These are phyloP conservation scores for Neoitamus cyanurus DNA, from an alignment of 2,888 invertebrate species.

Conservation along the genomic window DNA sequence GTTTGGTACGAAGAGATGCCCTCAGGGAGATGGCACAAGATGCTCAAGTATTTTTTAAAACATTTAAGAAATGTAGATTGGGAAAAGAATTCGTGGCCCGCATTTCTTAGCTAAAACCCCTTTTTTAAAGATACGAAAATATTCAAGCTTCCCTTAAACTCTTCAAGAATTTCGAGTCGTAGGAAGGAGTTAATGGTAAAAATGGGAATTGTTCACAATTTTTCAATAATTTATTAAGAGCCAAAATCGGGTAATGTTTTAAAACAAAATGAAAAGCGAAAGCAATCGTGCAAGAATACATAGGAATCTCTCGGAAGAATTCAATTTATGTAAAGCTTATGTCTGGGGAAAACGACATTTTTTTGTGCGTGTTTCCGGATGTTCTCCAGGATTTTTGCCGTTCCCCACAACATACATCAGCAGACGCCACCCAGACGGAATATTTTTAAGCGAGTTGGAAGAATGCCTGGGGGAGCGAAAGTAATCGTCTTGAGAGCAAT, in stretches of 20 bases:
- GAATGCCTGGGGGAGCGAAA: not conserved
- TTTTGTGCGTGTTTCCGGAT: not conserved
- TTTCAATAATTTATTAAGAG: not conserved
- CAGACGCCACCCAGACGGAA: not conserved
- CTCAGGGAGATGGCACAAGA: not conserved
- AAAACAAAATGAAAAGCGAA: not conserved
- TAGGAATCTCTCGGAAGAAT: not conserved
- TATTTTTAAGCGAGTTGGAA: not conserved
- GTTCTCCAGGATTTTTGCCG: not conserved
- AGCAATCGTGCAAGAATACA: not conserved
- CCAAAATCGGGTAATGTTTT: not conserved
- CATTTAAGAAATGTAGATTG: not conserved
- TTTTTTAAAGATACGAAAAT: not conserved
- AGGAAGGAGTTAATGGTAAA: not conserved
- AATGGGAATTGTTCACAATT: not conserved
- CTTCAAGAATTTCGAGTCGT: not conserved
- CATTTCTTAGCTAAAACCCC: not conserved
- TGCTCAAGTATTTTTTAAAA: not conserved
- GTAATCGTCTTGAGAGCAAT: slow-evolving; percentile 5
- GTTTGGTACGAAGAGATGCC: not conserved
- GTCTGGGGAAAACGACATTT: not conserved
- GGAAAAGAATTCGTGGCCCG: not conserved
- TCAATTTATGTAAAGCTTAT: not conserved
- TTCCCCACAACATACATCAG: not conserved
- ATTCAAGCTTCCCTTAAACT: not conserved